Evolutionary conservation across 1,140 invertebrate species (phyloP).

Genomic region (Drosophila sp.): DNA sequence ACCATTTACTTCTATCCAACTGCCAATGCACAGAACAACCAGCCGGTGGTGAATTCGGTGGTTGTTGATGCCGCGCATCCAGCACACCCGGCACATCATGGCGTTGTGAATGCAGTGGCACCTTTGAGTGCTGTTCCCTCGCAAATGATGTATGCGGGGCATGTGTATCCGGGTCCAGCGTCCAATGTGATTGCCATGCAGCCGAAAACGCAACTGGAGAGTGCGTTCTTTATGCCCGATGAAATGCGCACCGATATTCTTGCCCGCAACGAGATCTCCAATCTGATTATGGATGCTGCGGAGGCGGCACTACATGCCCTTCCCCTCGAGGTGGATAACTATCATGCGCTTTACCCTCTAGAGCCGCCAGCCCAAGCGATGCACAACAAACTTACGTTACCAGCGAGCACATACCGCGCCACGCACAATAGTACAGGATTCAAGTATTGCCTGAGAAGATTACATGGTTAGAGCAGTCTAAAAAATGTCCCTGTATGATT

Average conservation of each 20-base stretch:
- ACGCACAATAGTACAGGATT: conserved; percentile 94
- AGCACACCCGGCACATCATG: conserved; percentile 66
- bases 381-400: conserved; percentile 89
- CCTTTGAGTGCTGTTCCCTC: conserved; percentile 60
- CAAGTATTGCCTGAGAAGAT: conserved; percentile 93
- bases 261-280: conserved; percentile 88
- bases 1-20: conserved; percentile 96
- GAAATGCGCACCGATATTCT: conserved; percentile 91
- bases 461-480: conserved; percentile 87
- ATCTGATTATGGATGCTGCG: conserved; percentile 89
- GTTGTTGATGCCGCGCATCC: conserved; percentile 68
- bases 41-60: conserved; percentile 75
- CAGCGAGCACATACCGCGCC: conserved; percentile 96
- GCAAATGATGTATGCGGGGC: conserved; percentile 71
- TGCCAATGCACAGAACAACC: conserved; percentile 83
- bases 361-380: conserved; percentile 90
- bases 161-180: conserved; percentile 84
- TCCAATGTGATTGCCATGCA: conserved; percentile 85
- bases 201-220: conserved; percentile 85
- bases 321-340: conserved; percentile 94
- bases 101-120: conserved; percentile 58
- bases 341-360: conserved; percentile 94
- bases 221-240: conserved; percentile 91
- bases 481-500: neutral
- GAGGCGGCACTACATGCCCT: conserved; percentile 87